Evolutionary conservation across 1,140 invertebrate species (phyloP), one percentile per base, ranked within the genome.

Genomic region (Heliconius nattereri): DNA sequence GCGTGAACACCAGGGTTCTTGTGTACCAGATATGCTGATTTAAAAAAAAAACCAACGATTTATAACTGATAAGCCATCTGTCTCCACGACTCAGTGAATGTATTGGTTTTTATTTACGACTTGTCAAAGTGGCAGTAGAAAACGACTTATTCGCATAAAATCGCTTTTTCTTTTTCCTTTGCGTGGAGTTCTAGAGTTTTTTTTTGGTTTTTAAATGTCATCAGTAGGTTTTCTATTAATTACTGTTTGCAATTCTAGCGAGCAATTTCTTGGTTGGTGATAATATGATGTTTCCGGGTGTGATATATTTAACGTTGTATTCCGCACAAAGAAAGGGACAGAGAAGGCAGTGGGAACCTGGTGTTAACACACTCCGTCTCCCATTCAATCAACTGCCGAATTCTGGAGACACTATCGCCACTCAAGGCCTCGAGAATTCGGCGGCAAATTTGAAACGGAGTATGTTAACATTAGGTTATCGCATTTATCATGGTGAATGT

Each of bases 81-180:
- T 66, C 60, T 66, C 23, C 26, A 66, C 73, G 77, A 66, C 3
- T 78, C 71, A 60, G n/a, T 66, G 32, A 57, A 73, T 66, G 6
- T 66, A 66, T 66, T n/a, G 60, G 8, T 26, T 66, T 66, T 66
- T 66, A 26, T 29, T 54, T 29, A 54, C 54, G 74, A n/a, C 23
- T 73, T 73, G 71, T 80, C 70, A 80, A 71, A 49, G 78, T 54
- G 60, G 16, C 73, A 75, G 35, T 29, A 71, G 52, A 71, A 80
- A 72, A 40, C 35, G 71, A 45, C 29, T 54, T 7, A 74, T 78
- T 81, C 71, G 49, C 80, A 81, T 81, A 75, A 29, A 78, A 81
- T 72, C 54, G 73, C 74, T 40, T 78, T 74, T 73, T 76, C 26
- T 29, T 78, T 74, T 73, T 71, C 60, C 26, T 54, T 81, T 74